Base-by-base conservation (phyloP, 2,113 vertebrate genomes). In the Cromileptes altivelis region DNA sequence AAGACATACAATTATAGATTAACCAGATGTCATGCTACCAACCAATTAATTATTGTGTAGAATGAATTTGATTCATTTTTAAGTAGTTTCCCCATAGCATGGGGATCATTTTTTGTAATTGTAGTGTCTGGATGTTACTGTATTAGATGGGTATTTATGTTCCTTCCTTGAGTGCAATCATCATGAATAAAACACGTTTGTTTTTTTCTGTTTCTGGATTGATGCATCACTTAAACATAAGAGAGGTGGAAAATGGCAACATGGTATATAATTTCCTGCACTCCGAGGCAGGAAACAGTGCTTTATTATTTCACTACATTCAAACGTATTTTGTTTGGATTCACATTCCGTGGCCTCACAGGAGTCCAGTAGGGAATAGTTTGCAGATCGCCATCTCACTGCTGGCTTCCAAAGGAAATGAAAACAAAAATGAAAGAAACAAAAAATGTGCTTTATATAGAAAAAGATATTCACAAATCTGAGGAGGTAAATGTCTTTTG, bases 341-440 rank as follows among this genome's bases (percentile, higher is more conserved):
- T 68, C 27, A 17, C 70, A 37, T 67, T 75, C 37, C 68, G 23
- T 23, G 62, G 33, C 27, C 58, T 75, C 71, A 40, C 19, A n/a
- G 15, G 57, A 65, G 70, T 61, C 65, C 18, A 11, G 65, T 9
- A 60, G 67, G 21, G 47, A 67, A 23, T 45, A 10, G 33, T 70
- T 63, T 70, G 70, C 53, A 75, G 73, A 82, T 83, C 2, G 11
- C 7, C 70, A 77, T 88, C 86, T 76, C 70, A 17, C 47, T 25
- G 45, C 27, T 25, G 76, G 61, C 75, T 81, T 25, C n/a, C 40
- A 65, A 45, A 84, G 82, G 85, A 87, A 92, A 85, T 90, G 88
- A 91, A 89, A 89, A 78, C 25, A 53, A 82, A 80, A 71, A 21
- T 17, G 5, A 57, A 60, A 62, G 25, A 19, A 15, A 68, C 7